Evolutionary conservation across 2,888 invertebrate genomes (phyloP).

Genomic region (Resseliella maxima): DNA sequence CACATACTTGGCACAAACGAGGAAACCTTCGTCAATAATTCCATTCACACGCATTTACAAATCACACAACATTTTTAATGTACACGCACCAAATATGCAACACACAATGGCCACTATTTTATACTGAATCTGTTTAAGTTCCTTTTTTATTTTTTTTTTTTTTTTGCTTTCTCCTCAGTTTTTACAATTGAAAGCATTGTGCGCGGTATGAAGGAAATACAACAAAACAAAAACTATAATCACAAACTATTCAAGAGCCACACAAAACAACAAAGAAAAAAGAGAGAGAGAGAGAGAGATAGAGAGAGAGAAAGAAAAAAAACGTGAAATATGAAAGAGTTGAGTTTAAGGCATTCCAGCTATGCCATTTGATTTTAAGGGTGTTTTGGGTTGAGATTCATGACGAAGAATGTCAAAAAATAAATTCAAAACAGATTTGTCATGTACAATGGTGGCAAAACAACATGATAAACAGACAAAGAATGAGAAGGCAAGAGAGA

Average conservation of each 20-base stretch:
- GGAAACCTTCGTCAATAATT: constrained; percentile 28
- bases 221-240: neutral
- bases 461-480: too few species aligned
- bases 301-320: neutral
- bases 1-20: constrained; percentile 30
- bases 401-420: neutral
- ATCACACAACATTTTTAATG: neutral
- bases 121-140: neutral
- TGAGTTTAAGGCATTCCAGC: constrained; percentile 42
- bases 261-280: neutral
- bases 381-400: neutral
- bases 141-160: neutral
- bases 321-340: neutral
- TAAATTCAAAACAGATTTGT: constrained; percentile 38
- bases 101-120: constrained; percentile 44
- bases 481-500: neutral
- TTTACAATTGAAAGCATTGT: too few species aligned
- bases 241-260: neutral
- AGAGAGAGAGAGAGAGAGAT: neutral
- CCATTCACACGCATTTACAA: constrained; percentile 36
- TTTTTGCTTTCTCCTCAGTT: too few species aligned
- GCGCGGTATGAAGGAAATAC: neutral
- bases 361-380: neutral
- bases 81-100: constrained; percentile 51
- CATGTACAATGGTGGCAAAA: neutral